phyloP scores from a whole-genome alignment of 2,888 invertebrate genomes.

The Stictocephala bisonia region DNA sequence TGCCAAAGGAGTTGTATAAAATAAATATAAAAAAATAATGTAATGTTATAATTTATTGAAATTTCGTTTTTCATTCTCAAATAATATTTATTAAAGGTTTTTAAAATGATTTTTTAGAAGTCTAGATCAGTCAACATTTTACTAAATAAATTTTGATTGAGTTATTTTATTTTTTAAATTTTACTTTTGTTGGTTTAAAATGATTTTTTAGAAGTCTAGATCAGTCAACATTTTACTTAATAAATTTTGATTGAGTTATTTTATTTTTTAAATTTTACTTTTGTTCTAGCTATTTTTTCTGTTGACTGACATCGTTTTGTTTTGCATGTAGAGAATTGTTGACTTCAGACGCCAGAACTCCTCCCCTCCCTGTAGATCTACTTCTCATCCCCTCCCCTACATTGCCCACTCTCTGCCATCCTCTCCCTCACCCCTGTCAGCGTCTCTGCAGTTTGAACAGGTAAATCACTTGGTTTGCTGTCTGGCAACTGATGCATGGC shows the following conservation, averaged over 20 bases:
- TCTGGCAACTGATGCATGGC: too few species aligned
- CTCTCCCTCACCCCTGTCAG: constrained; percentile 54
- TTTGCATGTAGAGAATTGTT: constrained; percentile 41
- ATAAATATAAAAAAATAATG: too few species aligned
- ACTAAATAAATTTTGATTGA: too few species aligned
- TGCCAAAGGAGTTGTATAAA: too few species aligned
- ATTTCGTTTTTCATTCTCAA: too few species aligned
- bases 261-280: constrained; percentile 25
- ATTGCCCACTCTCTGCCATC: constrained; percentile 55
- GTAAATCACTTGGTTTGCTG: constrained; percentile 41
- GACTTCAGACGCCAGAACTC: constrained; percentile 41
- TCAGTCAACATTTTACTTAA: too few species aligned
- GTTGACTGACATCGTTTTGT: constrained; percentile 31
- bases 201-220: too few species aligned
- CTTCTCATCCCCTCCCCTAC: constrained; percentile 38
- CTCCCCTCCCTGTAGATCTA: constrained; percentile 18
- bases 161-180: constrained; percentile 36
- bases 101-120: too few species aligned
- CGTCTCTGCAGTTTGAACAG: constrained; percentile 55
- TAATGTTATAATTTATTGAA: too few species aligned
- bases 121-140: too few species aligned
- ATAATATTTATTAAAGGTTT: too few species aligned
- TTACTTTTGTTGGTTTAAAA: constrained; percentile 47
- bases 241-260: constrained; percentile 44
- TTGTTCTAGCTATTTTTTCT: constrained; percentile 48